These are phyloP conservation scores for Galendromus occidentalis DNA, from an alignment of 1,140 invertebrate genomes.

Conservation along the genomic window DNA sequence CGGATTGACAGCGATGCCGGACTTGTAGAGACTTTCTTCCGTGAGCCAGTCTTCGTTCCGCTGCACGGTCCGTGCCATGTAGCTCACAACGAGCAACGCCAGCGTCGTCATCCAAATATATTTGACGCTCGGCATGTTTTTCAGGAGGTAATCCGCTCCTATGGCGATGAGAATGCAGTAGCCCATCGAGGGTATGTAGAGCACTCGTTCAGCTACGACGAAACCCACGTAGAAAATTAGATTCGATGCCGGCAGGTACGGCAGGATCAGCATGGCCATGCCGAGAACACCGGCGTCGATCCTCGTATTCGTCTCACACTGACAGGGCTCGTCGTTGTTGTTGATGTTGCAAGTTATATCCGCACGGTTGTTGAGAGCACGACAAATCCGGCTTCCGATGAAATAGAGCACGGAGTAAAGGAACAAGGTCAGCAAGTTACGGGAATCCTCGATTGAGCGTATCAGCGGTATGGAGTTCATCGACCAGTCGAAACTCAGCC, in stretches of 20 bases:
- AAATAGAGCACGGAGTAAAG: slow-evolving; percentile 38
- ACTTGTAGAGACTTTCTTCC: slow-evolving; percentile 76
- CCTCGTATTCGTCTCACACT: slow-evolving; percentile 9
- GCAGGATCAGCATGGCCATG: slow-evolving; percentile 54
- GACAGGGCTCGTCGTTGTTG: slow-evolving; percentile 8
- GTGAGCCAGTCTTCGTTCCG: slow-evolving; percentile 75
- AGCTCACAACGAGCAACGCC: slow-evolving; percentile 37
- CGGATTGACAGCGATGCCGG: slow-evolving; percentile 75
- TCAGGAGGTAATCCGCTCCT: slow-evolving; percentile 28
- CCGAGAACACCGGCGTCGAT: slow-evolving; percentile 21
- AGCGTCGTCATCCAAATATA: slow-evolving; percentile 27
- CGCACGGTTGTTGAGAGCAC: slow-evolving; percentile 9
- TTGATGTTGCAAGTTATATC: slow-evolving; percentile 12
- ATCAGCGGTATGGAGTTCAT: slow-evolving; percentile 77
- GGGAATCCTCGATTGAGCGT: slow-evolving; percentile 43
- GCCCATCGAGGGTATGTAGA: slow-evolving; percentile 87
- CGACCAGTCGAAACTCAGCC: slow-evolving; percentile 81
- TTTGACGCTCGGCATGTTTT: slow-evolving; percentile 9
- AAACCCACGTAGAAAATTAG: slow-evolving; percentile 80
- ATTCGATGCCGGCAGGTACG: slow-evolving; percentile 84
- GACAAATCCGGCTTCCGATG: slow-evolving; percentile 11
- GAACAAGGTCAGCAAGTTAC: slow-evolving; percentile 46
- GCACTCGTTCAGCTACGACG: slow-evolving; percentile 79
- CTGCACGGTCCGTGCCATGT: slow-evolving; percentile 51
- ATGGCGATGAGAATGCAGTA: slow-evolving; percentile 69